These are phyloP conservation scores for Allacma fusca DNA, from an alignment of 2,888 invertebrate species.

Conservation along the genomic window DNA sequence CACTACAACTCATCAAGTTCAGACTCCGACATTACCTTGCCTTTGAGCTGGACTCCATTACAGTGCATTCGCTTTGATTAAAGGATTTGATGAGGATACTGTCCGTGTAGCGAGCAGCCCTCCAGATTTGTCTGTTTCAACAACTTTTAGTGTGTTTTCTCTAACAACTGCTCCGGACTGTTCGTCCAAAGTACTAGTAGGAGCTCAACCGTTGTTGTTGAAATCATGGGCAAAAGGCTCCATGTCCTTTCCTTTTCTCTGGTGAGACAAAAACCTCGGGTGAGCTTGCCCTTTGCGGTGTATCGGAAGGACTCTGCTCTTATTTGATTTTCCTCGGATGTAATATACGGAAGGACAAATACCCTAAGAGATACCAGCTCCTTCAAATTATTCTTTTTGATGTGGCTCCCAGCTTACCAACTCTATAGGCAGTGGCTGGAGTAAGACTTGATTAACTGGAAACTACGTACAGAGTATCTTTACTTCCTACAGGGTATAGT, in stretches of 20 bases:
- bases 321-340: conserved; percentile 10
- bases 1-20: conserved; percentile 18
- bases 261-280: background rate
- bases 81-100: conserved; percentile 34
- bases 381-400: conserved; percentile 14
- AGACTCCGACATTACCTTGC: background rate
- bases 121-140: background rate
- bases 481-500: background rate
- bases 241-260: background rate
- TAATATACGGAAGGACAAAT: conserved; percentile 8
- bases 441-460: conserved; percentile 9
- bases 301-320: background rate
- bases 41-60: conserved; percentile 23
- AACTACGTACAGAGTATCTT: background rate
- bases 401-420: background rate
- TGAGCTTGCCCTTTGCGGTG: background rate
- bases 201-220: background rate
- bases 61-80: conserved; percentile 42
- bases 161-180: too few species aligned
- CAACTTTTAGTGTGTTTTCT: background rate
- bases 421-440: background rate
- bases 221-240: background rate
- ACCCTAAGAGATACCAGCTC: background rate
- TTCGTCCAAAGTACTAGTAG: too few species aligned
- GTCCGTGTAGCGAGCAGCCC: background rate